Conservation (phyloP, 2,888 invertebrate species). For the Eudemis profundana region DNA sequence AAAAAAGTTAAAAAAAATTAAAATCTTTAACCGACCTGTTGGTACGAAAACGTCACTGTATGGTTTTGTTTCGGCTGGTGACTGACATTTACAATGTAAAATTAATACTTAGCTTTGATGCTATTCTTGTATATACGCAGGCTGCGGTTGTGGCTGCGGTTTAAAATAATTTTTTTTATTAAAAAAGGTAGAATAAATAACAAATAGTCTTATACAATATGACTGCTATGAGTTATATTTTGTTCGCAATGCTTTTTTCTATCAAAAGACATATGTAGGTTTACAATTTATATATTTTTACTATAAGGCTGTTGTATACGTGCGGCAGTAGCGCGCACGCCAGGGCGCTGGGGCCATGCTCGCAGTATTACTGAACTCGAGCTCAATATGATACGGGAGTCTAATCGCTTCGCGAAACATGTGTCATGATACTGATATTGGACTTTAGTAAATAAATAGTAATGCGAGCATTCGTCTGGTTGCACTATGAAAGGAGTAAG, state of each 20-base stretch:
- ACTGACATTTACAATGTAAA: neutral
- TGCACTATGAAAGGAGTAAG: neutral
- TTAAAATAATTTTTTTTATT: neutral
- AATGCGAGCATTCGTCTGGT: constrained; percentile 17
- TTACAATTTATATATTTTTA: neutral
- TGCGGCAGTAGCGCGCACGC: neutral
- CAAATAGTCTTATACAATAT: neutral
- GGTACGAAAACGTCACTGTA: too few species aligned
- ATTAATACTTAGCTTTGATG: neutral
- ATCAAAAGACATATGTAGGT: neutral
- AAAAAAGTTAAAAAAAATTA: neutral
- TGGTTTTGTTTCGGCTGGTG: too few species aligned
- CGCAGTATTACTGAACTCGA: constrained; percentile 17
- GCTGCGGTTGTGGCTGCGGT: too few species aligned
- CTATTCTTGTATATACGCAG: constrained; percentile 2
- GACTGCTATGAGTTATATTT: neutral
- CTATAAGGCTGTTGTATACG: neutral
- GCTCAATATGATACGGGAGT: constrained; percentile 14
- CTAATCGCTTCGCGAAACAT: neutral
- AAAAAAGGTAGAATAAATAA: neutral
- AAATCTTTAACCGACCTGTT: too few species aligned
- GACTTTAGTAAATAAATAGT: constrained; percentile 10
- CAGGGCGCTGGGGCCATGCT: neutral
- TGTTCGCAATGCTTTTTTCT: neutral
- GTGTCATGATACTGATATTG: constrained; percentile 28